phyloP scores from a whole-genome alignment of 2,888 invertebrate genomes.

The Rotaria macrura region DNA sequence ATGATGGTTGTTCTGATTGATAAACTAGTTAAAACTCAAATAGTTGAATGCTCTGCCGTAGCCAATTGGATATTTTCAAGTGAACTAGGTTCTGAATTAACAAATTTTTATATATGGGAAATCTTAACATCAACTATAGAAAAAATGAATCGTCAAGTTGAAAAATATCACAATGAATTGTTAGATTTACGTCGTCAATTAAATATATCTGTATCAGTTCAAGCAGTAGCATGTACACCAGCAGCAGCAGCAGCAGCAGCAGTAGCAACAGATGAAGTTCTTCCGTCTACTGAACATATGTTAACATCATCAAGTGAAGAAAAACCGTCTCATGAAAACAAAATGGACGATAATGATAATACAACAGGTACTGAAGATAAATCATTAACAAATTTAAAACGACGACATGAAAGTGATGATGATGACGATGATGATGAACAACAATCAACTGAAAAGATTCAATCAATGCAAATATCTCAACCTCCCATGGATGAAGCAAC shows the following conservation, averaged over 20 bases:
- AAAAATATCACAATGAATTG: constrained; percentile 26
- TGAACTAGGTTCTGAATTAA: constrained; percentile 79
- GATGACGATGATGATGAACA: constrained; percentile 45
- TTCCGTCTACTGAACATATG: too few relatives aligned
- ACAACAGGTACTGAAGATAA: constrained; percentile 42
- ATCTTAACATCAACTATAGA: constrained; percentile 32
- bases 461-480: neutral
- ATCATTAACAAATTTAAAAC: constrained; percentile 36
- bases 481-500: neutral
- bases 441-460: constrained; percentile 67
- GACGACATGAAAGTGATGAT: constrained; percentile 36
- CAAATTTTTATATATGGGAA: constrained; percentile 62
- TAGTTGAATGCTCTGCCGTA: constrained; percentile 88
- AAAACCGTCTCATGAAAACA: constrained; percentile 69
- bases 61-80: constrained; percentile 95
- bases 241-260: too few relatives aligned
- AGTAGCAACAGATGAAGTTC: too few relatives aligned
- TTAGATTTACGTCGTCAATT: constrained; percentile 22
- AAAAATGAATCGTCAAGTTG: constrained; percentile 36
- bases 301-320: constrained; percentile 64
- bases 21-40: constrained; percentile 89
- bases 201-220: neutral
- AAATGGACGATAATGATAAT: constrained; percentile 69
- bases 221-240: constrained; percentile 65
- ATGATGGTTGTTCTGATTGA: constrained; percentile 92